These are phyloP conservation scores for Alloplasta piceator DNA, from an alignment of 2,888 invertebrate species.

Conservation along the genomic window DNA sequence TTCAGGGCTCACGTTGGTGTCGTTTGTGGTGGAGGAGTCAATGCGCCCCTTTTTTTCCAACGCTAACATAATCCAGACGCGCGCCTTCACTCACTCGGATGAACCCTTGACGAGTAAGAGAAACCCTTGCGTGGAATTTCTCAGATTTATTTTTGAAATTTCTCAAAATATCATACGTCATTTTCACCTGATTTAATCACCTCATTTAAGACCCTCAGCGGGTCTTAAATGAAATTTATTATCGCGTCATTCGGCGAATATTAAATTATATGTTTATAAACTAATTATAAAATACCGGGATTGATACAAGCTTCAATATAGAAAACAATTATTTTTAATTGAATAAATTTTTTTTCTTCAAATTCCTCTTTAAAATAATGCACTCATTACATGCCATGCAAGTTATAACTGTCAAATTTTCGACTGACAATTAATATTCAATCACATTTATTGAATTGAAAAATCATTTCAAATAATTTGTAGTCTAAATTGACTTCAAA, in stretches of 20 bases:
- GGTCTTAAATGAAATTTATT: not conserved
- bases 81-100: slow-evolving; percentile 70
- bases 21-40: slow-evolving; percentile 19
- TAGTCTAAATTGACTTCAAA: no score
- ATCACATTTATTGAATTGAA: no score
- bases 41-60: slow-evolving; percentile 50
- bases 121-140: slow-evolving; percentile 40
- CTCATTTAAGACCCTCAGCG: not conserved
- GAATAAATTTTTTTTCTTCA: no score
- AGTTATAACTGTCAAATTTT: no score
- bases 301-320: no score
- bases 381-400: no score
- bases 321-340: no score
- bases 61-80: slow-evolving; percentile 78
- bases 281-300: not conserved
- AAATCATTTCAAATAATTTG: no score
- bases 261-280: not conserved
- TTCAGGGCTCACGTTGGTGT: slow-evolving; percentile 60
- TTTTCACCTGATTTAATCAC: slow-evolving; percentile 15
- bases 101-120: slow-evolving; percentile 73
- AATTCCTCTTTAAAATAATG: no score
- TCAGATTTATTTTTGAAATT: slow-evolving; percentile 2
- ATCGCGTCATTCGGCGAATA: no score
- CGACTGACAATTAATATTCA: no score
- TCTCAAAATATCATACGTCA: no score